Conservation (phyloP, 2,797 vertebrate species). For the Hylomyscus alleni region DNA sequence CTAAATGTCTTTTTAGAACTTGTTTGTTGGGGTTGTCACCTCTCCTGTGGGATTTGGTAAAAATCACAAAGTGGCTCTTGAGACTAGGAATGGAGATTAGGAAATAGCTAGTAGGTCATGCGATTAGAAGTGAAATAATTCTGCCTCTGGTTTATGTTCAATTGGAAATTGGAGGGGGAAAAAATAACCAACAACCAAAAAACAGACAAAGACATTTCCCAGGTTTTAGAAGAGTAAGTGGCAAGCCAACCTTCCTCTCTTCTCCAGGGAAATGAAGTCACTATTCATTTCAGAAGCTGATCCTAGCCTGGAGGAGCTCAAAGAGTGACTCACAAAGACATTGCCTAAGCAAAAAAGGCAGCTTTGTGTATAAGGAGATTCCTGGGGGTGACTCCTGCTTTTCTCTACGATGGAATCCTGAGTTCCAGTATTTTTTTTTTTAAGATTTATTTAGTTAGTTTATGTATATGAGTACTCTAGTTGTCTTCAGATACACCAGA, state of each 20-base stretch:
- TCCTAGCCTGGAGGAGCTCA: neutral
- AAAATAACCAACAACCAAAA: neutral
- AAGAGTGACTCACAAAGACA: constrained; percentile 39
- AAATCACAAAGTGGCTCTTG: neutral
- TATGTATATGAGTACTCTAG: neutral
- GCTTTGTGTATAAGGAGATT: neutral
- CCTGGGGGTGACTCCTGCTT: neutral
- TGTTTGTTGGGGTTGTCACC: neutral
- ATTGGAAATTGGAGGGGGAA: constrained; percentile 12
- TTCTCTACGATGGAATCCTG: constrained; percentile 11
- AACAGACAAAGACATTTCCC: constrained; percentile 31
- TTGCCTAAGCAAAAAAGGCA: constrained; percentile 7
- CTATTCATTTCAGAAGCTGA: constrained; percentile 21
- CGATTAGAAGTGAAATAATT: constrained; percentile 21
- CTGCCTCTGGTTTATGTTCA: neutral
- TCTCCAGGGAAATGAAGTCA: constrained; percentile 67
- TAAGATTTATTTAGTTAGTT: neutral
- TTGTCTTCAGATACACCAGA: neutral
- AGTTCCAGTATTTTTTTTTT: neutral
- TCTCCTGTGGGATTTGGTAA: neutral
- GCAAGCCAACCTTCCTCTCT: neutral
- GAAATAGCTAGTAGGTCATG: neutral
- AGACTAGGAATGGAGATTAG: neutral
- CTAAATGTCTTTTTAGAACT: constrained; percentile 25
- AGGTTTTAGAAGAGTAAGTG: constrained; percentile 10